Percentiles rank a stretch among this genome's conserved stretches.
These are phyloP conservation scores for Poeciliopsis prolifica DNA, from an alignment of 2,113 vertebrate genomes.

Conservation along the genomic window DNA sequence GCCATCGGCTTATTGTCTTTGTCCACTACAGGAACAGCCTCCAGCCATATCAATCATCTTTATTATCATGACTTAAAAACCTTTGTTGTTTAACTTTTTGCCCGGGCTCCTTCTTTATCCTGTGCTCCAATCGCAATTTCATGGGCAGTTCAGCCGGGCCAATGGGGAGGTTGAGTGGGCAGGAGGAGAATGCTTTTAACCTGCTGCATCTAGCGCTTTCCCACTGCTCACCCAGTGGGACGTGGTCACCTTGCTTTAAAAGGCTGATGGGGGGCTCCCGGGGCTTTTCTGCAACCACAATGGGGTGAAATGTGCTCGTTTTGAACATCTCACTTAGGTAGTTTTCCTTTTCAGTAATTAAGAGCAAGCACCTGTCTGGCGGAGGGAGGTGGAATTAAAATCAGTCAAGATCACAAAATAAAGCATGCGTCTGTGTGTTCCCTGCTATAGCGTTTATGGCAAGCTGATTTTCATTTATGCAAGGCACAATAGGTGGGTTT, in stretches of 20 bases:
- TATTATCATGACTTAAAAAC: conserved; percentile 83
- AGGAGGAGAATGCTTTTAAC: conserved; percentile 83
- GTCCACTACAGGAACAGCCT: conserved; percentile 79
- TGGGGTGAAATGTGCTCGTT: conserved; percentile 78
- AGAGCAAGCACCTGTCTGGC: conserved; percentile 74
- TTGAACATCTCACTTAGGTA: conserved; percentile 79
- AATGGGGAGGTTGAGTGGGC: conserved; percentile 77
- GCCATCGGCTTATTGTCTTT: conserved; percentile 69
- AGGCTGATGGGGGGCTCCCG: conserved; percentile 63
- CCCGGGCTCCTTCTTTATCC: conserved; percentile 70
- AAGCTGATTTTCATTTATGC: conserved; percentile 15
- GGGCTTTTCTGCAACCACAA: conserved; percentile 77
- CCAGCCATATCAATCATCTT: conserved; percentile 81
- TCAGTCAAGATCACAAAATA: conserved; percentile 30
- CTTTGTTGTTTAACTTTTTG: conserved; percentile 79
- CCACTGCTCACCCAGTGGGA: conserved; percentile 82
- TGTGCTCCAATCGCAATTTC: conserved; percentile 82
- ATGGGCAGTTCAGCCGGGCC: conserved; percentile 76
- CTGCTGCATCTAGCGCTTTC: conserved; percentile 83
- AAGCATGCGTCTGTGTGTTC: conserved; percentile 2
- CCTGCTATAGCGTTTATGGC: background rate
- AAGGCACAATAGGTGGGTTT: conserved; percentile 10
- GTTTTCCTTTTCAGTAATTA: conserved; percentile 76
- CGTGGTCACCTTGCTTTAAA: conserved; percentile 84
- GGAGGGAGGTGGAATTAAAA: conserved; percentile 44